Percentiles rank a stretch among this genome's conserved stretches.
Conservation (phyloP, 1,140 invertebrate genomes). For the Papilio xuthus region DNA sequence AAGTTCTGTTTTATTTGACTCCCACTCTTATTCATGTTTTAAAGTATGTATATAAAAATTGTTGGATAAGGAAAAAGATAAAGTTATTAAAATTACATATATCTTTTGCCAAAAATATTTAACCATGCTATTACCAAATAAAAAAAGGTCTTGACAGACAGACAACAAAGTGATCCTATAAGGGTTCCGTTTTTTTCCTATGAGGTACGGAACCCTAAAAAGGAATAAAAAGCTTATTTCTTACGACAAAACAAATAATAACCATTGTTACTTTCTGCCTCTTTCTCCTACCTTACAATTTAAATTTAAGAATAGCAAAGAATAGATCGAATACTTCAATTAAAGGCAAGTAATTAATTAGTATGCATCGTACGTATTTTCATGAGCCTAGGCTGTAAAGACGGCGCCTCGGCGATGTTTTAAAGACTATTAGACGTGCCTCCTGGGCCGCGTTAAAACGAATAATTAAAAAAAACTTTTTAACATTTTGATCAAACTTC, state of each 20-base stretch:
- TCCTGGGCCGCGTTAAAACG: constrained; percentile 6
- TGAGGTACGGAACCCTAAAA: no score
- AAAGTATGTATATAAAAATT: not conserved
- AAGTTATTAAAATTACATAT: not conserved
- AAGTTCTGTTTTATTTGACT: not conserved
- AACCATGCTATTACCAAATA: not conserved
- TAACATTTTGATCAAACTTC: not conserved
- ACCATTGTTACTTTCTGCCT: not conserved
- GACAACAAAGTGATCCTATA: no score
- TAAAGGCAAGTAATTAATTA: constrained; percentile 16
- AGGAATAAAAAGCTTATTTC: not conserved
- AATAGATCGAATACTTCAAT: constrained; percentile 18
- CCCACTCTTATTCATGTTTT: not conserved
- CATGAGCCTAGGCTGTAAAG: constrained; percentile 15
- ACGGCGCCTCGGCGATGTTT: constrained; percentile 4
- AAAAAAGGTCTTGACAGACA: no score
- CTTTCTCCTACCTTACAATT: constrained; percentile 11
- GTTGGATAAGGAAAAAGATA: not conserved
- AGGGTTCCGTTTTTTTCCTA: no score
- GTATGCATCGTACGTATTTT: constrained; percentile 12
- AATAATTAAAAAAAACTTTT: constrained; percentile 25
- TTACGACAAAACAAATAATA: not conserved
- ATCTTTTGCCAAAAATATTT: not conserved
- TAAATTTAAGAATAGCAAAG: not conserved
- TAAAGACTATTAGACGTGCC: constrained; percentile 11